A percentile compares a stretch with the other conserved stretches of the same genome.
Evolutionary conservation across 2,888 invertebrate genomes (phyloP).

Genomic region (Heterodera filipjevi): DNA sequence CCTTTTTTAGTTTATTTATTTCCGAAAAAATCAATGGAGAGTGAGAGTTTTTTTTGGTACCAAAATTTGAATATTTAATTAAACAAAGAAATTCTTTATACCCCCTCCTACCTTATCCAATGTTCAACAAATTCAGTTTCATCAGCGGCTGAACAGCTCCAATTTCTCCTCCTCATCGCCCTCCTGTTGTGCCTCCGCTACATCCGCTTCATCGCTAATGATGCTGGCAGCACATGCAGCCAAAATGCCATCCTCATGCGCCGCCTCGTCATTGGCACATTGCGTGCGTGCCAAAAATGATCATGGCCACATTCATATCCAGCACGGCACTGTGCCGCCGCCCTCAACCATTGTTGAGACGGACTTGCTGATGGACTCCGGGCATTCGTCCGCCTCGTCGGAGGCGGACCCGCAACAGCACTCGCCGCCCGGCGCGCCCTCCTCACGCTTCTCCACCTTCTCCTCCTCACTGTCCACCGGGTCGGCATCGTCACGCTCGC

Average conservation of each 20-base stretch:
- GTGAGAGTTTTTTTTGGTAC: no score
- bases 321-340: not conserved
- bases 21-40: no score
- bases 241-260: not conserved
- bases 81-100: no score
- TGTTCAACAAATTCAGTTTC: no score
- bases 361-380: constrained; percentile 28
- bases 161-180: not conserved
- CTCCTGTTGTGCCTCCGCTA: not conserved
- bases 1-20: no score
- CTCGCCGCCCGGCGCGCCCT: constrained; percentile 17
- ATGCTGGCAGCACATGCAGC: not conserved
- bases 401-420: constrained; percentile 13
- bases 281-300: not conserved
- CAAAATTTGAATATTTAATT: no score
- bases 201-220: not conserved
- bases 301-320: not conserved
- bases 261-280: not conserved
- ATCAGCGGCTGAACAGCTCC: not conserved
- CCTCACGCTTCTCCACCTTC: constrained; percentile 21
- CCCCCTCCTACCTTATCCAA: no score
- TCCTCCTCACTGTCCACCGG: constrained; percentile 20
- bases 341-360: constrained; percentile 16
- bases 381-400: constrained; percentile 33
- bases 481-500: constrained; percentile 14